Conservation (phyloP, 2,888 invertebrate genomes). For the Drosophila aldrichi region DNA sequence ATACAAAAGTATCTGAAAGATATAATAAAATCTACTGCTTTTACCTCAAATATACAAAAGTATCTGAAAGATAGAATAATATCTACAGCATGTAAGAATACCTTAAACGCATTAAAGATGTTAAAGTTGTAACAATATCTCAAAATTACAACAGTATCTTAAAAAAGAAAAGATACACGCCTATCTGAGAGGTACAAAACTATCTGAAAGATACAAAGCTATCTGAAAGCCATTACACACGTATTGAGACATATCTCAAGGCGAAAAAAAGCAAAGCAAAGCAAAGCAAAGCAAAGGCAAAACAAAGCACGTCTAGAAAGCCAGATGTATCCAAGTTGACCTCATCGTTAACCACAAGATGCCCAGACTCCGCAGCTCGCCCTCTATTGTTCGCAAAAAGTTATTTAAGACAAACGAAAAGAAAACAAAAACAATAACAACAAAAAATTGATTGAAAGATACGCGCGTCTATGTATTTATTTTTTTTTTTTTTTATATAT, state of each 20-base stretch:
- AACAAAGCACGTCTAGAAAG: not conserved
- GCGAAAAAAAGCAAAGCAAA: constrained; percentile 10
- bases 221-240: constrained; percentile 46
- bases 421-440: not conserved
- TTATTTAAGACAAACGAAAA: constrained; percentile 14
- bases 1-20: not conserved
- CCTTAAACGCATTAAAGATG: not conserved
- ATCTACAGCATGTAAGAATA: not conserved
- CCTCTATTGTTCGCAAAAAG: constrained; percentile 38
- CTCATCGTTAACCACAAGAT: constrained; percentile 30
- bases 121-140: constrained; percentile 33
- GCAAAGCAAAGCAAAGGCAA: not conserved
- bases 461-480: constrained; percentile 37
- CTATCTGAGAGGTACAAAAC: not conserved
- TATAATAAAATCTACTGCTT: too few species aligned
- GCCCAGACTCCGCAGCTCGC: constrained; percentile 25
- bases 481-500: constrained; percentile 40
- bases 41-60: not conserved
- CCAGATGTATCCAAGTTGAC: constrained; percentile 40
- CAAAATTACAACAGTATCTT: constrained; percentile 43
- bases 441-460: constrained; percentile 62
- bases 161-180: not conserved
- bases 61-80: not conserved
- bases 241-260: constrained; percentile 14
- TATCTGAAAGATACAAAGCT: constrained; percentile 36